Evolutionary conservation across 2,113 vertebrate genomes (phyloP), one percentile per base, ranked within the genome.

Genomic region (Nothobranchius furzeri): DNA sequence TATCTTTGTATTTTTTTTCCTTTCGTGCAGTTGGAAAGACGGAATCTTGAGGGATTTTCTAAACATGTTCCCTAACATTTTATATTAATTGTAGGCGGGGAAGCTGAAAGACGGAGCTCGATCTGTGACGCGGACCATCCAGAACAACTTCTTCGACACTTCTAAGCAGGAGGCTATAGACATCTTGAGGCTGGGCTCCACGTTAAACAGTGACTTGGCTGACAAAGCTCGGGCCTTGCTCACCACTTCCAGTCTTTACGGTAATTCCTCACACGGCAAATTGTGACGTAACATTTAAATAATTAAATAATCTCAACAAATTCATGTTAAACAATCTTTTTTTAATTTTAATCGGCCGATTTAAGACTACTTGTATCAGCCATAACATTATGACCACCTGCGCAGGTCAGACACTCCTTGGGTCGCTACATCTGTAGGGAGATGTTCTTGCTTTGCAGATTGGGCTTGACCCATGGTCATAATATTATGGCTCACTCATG

Each of bases 61-160:
- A 0, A 36, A 37, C 12, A 47, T 57, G 0, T 9, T 43, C 11
- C 2, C 13, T 24, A 13, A 6, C 12, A 24, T 14, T 42, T 36
- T 24, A 1, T 48, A 48, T 72, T 43, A 17, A 7, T 7, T 36
- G 60, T 85, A 98, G 98, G 93, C 89, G 79, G 96, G 96, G 68
- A 99, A 99, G 97, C 92, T 99, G 72, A 99, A 99, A 92, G 98
- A 99, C 57, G 98, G 98, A 64, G 98, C 98, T 52, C 96, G 98
- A 55, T 99, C 98, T 36, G 98, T 99, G 79, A 98, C 96, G 17
- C 94, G 98, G 90, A 99, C 98, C 64, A 99, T 99, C 90, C 98
- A 99, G 90, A 99, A 98, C 93, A 99, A 99, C 91, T 99, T 99
- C 94, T 99, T 99, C 81, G 98, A 99, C 94, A 98, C 93, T 81